A percentile compares a stretch with the other conserved stretches of the same genome.
phyloP scores from a whole-genome alignment of 1,140 invertebrate genomes.

The Zaprionus davidi region DNA sequence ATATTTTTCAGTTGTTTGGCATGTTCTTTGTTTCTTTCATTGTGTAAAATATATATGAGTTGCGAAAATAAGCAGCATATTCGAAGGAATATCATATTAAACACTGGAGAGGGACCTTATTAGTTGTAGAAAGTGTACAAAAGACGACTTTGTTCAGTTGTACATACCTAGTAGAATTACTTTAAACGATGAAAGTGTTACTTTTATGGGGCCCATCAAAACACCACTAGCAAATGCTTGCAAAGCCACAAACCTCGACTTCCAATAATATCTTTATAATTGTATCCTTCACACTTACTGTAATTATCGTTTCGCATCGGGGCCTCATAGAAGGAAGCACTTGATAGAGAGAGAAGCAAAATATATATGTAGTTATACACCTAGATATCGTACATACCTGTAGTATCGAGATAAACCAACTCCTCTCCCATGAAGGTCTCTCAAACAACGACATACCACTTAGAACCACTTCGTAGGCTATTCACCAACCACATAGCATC shows the following conservation, averaged over 20 bases:
- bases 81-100: slow-evolving; percentile 27
- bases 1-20: slow-evolving; percentile 20
- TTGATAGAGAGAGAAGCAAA: slow-evolving; percentile 7
- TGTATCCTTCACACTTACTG: too few relatives aligned
- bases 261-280: neutral
- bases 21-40: slow-evolving; percentile 47
- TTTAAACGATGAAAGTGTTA: slow-evolving; percentile 10
- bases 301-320: neutral
- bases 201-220: slow-evolving; percentile 9
- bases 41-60: slow-evolving; percentile 47
- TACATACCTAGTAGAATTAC: slow-evolving; percentile 49
- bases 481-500: slow-evolving; percentile 41
- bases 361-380: slow-evolving; percentile 41
- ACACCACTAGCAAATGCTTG: neutral
- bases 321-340: slow-evolving; percentile 4
- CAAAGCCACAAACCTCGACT: neutral
- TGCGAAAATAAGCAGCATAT: slow-evolving; percentile 29
- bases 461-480: slow-evolving; percentile 48
- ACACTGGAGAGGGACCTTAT: slow-evolving; percentile 82
- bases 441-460: slow-evolving; percentile 75
- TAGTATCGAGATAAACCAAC: slow-evolving; percentile 57
- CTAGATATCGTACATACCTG: slow-evolving; percentile 26
- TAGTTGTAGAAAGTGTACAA: slow-evolving; percentile 70
- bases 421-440: slow-evolving; percentile 77
- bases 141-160: slow-evolving; percentile 37